A percentile compares a stretch with the other conserved stretches of the same genome.
These are phyloP conservation scores for Cepaea hortensis DNA, from an alignment of 2,888 invertebrate species.

Conservation along the genomic window DNA sequence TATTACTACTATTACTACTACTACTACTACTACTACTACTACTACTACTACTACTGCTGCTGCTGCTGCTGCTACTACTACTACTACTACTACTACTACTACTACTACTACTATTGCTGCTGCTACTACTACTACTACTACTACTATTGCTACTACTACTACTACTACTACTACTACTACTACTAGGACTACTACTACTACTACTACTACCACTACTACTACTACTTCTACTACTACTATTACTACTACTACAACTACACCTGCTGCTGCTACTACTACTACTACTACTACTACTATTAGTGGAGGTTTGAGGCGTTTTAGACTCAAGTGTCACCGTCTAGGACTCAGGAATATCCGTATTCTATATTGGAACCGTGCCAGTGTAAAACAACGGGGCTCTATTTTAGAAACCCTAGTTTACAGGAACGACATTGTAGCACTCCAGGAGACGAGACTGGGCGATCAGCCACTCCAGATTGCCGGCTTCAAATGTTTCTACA, in stretches of 20 bases:
- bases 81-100: neutral
- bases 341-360: too few species aligned
- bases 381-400: too few species aligned
- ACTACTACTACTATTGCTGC: too few species aligned
- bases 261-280: neutral
- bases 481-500: too few species aligned
- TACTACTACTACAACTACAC: neutral
- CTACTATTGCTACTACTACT: neutral
- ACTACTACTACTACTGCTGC: slow-evolving; percentile 24
- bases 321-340: too few species aligned
- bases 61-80: slow-evolving; percentile 23
- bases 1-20: slow-evolving; percentile 13
- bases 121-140: neutral
- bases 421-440: too few species aligned
- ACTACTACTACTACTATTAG: too few species aligned
- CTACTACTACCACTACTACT: neutral
- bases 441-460: too few species aligned
- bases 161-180: neutral
- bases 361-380: too few species aligned
- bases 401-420: too few species aligned
- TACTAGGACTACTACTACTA: too few species aligned
- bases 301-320: neutral
- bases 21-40: neutral
- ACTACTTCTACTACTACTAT: neutral
- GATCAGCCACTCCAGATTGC: too few species aligned